Base-by-base conservation (phyloP, 2,797 vertebrate species). In the Distichodus sexfasciatus region DNA sequence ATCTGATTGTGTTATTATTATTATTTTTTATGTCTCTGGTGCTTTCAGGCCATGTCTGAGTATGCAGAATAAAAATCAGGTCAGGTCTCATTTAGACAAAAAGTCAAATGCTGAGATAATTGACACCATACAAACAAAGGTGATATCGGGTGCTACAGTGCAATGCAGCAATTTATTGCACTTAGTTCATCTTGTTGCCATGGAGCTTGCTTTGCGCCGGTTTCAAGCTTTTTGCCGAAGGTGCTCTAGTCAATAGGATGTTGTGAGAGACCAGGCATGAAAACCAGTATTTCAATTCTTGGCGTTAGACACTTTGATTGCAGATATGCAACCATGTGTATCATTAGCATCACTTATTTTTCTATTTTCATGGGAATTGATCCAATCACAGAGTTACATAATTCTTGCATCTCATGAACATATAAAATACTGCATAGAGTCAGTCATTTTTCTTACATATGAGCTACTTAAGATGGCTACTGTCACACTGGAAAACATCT, bases 111-210 rank as follows among this genome's bases (percentile, higher is more conserved):
- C 21, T 51, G 31, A 59, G 12, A 8, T 28, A 14, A 47, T 35
- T 43, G 47, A 54, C 71, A 66, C 47, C 23, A 54, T 35, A 26
- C 61, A 28, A 47, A 58, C 44, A 33, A 58, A 44, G 10, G 36
- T 66, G 24, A 31, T 31, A 40, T 53, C 54, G 43, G 21, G 29
- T 29, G 50, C 57, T 19, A 44, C 58, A 60, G 62, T 66, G 62
- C 31, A 61, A 54, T 62, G 66, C 66, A 58, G 57, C 29, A 62
- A 70, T 73, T 72, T 70, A 67, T 76, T 73, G 66, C 58, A 21
- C 62, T 64, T 54, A 47, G 63, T 64, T 55, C 58, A 63, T 47
- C 53, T 53, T 50, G 71, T 76, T 79, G 72, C 74, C 72, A 74
- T 79, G 71, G 77, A 53, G 66, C 76, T 63, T 63, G 70, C 36